phyloP scores from a whole-genome alignment of 2,113 vertebrate species.

The Xenotilapia leptura region DNA sequence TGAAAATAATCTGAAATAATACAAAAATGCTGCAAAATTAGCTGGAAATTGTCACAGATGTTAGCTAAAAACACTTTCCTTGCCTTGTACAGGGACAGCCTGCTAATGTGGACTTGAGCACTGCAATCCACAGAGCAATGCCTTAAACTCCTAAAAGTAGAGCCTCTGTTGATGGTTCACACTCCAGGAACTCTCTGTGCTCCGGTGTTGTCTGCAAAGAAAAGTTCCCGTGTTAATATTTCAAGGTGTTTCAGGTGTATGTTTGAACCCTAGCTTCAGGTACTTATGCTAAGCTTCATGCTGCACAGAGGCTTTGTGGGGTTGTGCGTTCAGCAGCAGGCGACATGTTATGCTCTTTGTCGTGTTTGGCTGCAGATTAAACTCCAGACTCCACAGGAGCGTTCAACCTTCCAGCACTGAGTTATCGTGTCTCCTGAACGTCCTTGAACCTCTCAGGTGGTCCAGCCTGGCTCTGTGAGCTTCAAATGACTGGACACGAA shows the following conservation, averaged over 20 bases:
- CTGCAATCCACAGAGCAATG: not conserved
- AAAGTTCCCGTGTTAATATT: not conserved
- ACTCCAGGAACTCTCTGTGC: not conserved
- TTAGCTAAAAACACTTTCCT: not conserved
- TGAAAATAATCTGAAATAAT: not conserved
- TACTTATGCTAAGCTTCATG: not conserved
- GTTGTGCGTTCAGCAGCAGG: not conserved
- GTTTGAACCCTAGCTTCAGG: not conserved
- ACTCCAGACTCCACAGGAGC: not conserved
- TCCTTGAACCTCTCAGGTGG: not conserved
- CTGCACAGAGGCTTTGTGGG: not conserved
- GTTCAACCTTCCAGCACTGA: not conserved
- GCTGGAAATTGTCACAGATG: not conserved
- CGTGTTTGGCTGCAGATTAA: not conserved
- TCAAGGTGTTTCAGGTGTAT: not conserved
- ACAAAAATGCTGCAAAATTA: not conserved
- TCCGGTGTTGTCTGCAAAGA: not conserved
- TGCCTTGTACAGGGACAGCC: not conserved
- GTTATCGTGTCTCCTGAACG: not conserved
- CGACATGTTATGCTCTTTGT: not conserved
- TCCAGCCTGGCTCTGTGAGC: not conserved
- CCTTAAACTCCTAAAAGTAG: not conserved
- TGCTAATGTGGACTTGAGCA: not conserved
- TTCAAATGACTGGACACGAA: not conserved
- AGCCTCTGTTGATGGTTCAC: not conserved